Percentiles rank a stretch among this genome's conserved stretches.
Conservation (phyloP, 2,888 invertebrate species). For the Harmothoe impar region DNA sequence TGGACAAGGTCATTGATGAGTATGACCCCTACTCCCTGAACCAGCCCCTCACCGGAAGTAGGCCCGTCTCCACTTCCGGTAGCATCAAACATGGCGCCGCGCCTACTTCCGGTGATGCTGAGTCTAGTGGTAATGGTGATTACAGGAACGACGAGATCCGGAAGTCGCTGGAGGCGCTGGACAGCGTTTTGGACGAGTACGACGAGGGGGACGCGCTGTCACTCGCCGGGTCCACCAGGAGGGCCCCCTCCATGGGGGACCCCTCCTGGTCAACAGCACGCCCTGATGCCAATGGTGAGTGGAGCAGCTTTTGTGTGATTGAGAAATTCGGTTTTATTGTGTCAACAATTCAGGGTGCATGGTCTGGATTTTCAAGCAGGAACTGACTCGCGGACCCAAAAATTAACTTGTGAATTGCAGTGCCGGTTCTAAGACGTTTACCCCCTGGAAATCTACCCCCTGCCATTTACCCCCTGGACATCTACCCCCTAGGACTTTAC, state of each 20-base stretch:
- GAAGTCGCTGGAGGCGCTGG: slow-evolving; percentile 62
- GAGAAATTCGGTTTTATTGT: too few species aligned
- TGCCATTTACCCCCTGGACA: too few species aligned
- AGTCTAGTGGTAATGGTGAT: background rate
- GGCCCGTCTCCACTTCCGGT: background rate
- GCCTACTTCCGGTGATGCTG: slow-evolving; percentile 5
- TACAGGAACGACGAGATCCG: slow-evolving; percentile 65
- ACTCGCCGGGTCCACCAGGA: background rate
- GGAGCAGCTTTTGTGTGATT: background rate
- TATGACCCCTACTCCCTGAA: slow-evolving; percentile 56
- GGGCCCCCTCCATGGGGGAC: background rate
- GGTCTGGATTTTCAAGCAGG: too few species aligned
- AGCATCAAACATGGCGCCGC: background rate
- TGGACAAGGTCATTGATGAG: slow-evolving; percentile 62
- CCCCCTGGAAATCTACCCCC: too few species aligned
- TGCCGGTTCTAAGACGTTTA: too few species aligned
- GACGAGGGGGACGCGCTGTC: slow-evolving; percentile 38
- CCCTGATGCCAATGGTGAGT: background rate
- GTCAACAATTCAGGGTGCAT: too few species aligned
- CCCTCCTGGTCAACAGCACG: background rate
- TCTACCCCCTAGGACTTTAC: too few species aligned
- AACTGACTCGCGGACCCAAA: too few species aligned
- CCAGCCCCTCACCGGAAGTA: background rate
- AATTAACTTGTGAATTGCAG: too few species aligned
- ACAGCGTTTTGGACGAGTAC: slow-evolving; percentile 58